These are phyloP conservation scores for Herpetotheres cachinnans DNA, from an alignment of 2,113 vertebrate genomes.

Conservation along the genomic window DNA sequence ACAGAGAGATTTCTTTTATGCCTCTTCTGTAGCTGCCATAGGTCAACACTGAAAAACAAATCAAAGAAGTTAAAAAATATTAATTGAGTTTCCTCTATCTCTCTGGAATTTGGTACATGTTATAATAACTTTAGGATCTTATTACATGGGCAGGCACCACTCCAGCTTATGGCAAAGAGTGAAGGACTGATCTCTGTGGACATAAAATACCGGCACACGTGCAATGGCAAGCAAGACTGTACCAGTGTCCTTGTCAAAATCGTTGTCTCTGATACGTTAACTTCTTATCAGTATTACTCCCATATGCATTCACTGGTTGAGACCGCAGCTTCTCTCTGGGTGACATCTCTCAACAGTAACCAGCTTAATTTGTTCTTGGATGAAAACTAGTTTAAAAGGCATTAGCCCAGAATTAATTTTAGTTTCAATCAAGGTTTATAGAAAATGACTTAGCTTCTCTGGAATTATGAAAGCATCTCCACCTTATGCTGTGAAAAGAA, in stretches of 20 bases:
- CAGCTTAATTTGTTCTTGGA: not conserved
- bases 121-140: not conserved
- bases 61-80: not conserved
- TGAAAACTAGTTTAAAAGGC: not conserved
- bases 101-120: not conserved
- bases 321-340: not conserved
- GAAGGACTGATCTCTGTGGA: not conserved
- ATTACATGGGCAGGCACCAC: not conserved
- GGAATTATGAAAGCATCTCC: not conserved
- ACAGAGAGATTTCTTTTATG: not conserved
- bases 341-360: not conserved
- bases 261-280: not conserved
- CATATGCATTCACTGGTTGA: not conserved
- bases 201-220: not conserved
- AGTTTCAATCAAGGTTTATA: not conserved
- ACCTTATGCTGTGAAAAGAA: constrained; percentile 3
- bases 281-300: not conserved
- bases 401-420: not conserved
- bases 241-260: not conserved
- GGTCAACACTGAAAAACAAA: not conserved
- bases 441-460: not conserved
- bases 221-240: not conserved
- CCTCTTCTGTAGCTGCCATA: not conserved
- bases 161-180: not conserved
- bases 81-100: not conserved